Conservation (phyloP, 2,797 vertebrate species). For the Lateolabrax maculatus region DNA sequence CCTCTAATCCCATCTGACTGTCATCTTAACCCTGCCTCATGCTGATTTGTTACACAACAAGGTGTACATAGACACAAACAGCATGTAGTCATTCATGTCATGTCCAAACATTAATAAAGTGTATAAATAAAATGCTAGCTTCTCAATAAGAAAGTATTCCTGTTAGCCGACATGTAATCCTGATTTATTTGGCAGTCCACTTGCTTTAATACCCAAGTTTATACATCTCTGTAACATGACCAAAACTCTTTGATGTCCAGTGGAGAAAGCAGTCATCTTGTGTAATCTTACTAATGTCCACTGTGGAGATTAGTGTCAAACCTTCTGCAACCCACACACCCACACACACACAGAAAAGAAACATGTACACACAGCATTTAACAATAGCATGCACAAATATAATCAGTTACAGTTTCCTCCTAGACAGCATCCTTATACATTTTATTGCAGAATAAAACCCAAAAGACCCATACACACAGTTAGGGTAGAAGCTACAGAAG, state of each 20-base stretch:
- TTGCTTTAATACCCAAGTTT: not conserved
- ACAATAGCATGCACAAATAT: not conserved
- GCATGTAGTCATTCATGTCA: not conserved
- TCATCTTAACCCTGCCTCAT: slow-evolving; percentile 51
- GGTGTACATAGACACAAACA: slow-evolving; percentile 6
- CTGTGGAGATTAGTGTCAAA: slow-evolving; percentile 43
- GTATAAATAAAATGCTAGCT: not conserved
- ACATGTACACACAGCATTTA: not conserved
- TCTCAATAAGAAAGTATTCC: not conserved
- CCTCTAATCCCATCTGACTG: slow-evolving; percentile 45
- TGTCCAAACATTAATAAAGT: not conserved
- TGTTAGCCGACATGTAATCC: not conserved
- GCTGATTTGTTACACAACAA: slow-evolving; percentile 25
- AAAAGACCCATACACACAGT: not conserved
- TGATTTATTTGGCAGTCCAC: not conserved
- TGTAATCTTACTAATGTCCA: slow-evolving; percentile 55
- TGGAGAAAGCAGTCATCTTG: slow-evolving; percentile 51
- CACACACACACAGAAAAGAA: not conserved
- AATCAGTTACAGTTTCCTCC: not conserved
- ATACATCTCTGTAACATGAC: not conserved
- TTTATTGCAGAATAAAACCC: too few species aligned
- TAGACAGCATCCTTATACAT: not conserved
- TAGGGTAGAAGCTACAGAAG: not conserved
- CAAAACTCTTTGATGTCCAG: slow-evolving; percentile 22
- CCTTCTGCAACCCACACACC: slow-evolving; percentile 1